Evolutionary conservation across 2,888 invertebrate genomes (phyloP), one percentile per base, ranked within the genome.

Genomic region (Temnothorax ravouxi): DNA sequence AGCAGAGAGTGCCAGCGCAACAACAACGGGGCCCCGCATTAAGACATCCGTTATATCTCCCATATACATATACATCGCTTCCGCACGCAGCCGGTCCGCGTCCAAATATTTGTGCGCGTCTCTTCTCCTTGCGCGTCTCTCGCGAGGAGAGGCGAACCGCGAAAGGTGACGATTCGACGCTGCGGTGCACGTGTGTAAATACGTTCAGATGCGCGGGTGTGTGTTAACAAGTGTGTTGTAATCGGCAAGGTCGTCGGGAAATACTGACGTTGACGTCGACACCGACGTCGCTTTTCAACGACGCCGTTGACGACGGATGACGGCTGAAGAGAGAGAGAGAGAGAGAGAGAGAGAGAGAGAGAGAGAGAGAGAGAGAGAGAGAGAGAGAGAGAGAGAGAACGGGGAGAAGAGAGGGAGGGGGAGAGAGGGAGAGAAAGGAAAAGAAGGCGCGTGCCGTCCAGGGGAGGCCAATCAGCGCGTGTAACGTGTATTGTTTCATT

Each of bases 151-250:
- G 29, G 29, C 0, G 18, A 34, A 9, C 71, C 41, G 38, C 56
- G 47, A 29, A 29, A 25, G 66, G 66, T 29, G 56, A 44, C 34
- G 29, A 29, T 29, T 18, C 18, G 41, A 21, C 18, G 25, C 21
- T 5, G 47, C 52, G 25, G 56, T 9, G 47, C 79, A 79, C 59
- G 47, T 79, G 79, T 79, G 59, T 71, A 79, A 79, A 79, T 50
- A 61, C 50, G 50, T 71, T 38, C 79, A 79, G 79, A 71, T 69
- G 79, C 71, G 47, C 79, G 79, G 59, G 44, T 21, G 59, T 79
- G 79, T 79, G 71, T 79, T 79, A 79, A 79, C 79, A 79, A 79
- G 79, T 79, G 79, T 79, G 79, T 79, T 71, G 59, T 71, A 79
- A 79, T 79, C 79, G 79, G 56, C 79, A 79, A 79, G 79, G 79